phyloP scores from a whole-genome alignment of 1,140 invertebrate genomes.

The Drosophila ogumai region DNA sequence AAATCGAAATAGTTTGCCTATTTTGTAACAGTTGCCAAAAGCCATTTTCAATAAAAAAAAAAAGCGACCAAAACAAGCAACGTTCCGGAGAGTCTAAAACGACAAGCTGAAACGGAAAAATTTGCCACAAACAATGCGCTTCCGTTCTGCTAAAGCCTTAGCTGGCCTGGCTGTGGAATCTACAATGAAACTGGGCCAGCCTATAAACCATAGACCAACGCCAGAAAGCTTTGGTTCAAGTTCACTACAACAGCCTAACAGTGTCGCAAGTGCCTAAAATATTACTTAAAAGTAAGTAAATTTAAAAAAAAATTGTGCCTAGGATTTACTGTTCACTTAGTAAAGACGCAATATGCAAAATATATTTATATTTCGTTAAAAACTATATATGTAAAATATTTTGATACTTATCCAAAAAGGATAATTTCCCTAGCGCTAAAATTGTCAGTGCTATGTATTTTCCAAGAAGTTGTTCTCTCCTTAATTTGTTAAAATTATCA shows the following conservation, averaged over 20 bases:
- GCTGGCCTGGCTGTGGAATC: background rate
- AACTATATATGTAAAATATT: too few relatives aligned
- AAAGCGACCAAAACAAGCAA: conserved; percentile 1
- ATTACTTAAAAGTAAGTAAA: background rate
- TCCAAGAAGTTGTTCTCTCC: too few relatives aligned
- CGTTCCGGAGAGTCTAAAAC: background rate
- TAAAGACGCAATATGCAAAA: too few relatives aligned
- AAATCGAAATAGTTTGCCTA: background rate
- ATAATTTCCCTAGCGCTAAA: too few relatives aligned
- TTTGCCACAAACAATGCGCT: background rate
- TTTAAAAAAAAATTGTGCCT: too few relatives aligned
- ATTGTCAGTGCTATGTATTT: too few relatives aligned
- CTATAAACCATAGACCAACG: conserved; percentile 1
- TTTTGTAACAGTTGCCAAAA: conserved; percentile 5
- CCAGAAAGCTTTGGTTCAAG: background rate
- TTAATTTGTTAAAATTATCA: too few relatives aligned
- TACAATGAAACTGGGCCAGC: conserved; percentile 5
- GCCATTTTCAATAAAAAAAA: background rate
- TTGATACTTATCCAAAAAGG: too few relatives aligned
- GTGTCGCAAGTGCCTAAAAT: background rate
- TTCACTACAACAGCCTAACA: conserved; percentile 1
- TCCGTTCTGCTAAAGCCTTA: conserved; percentile 4
- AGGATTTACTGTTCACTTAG: too few relatives aligned
- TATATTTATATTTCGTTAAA: too few relatives aligned
- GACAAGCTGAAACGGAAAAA: background rate